phyloP scores from a whole-genome alignment of 2,113 vertebrate genomes.

The Ammodytes dubius region DNA sequence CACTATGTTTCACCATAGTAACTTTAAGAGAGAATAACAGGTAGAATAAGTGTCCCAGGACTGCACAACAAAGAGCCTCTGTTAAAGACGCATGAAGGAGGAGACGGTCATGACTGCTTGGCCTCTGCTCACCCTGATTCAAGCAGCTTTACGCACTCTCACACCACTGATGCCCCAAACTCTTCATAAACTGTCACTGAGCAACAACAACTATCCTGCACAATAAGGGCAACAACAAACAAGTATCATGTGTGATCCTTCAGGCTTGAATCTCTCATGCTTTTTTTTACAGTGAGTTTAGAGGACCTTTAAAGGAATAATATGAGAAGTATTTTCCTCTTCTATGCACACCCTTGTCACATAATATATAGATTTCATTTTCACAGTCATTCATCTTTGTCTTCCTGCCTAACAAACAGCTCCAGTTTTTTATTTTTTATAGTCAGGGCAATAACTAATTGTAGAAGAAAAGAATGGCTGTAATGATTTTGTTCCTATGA shows the following conservation, averaged over 20 bases:
- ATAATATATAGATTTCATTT: constrained; percentile 12
- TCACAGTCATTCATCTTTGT: constrained; percentile 38
- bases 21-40: constrained; percentile 32
- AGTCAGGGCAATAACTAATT: neutral
- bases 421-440: constrained; percentile 14
- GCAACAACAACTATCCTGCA: constrained; percentile 30
- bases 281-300: constrained; percentile 47
- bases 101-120: constrained; percentile 27
- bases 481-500: neutral
- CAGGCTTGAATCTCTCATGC: constrained; percentile 56
- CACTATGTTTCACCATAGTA: constrained; percentile 64
- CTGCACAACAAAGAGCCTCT: constrained; percentile 32
- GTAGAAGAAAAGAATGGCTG: neutral
- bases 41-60: constrained; percentile 16
- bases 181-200: constrained; percentile 40
- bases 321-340: constrained; percentile 35
- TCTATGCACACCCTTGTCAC: constrained; percentile 4
- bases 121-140: constrained; percentile 40
- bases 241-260: constrained; percentile 30
- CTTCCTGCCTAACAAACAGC: constrained; percentile 22
- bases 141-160: constrained; percentile 54
- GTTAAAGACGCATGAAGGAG: constrained; percentile 31
- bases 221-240: constrained; percentile 29
- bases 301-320: constrained; percentile 47
- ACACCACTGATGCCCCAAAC: constrained; percentile 41